These are phyloP conservation scores for Notothenia rossii DNA, from an alignment of 2,113 vertebrate species.

Conservation along the genomic window DNA sequence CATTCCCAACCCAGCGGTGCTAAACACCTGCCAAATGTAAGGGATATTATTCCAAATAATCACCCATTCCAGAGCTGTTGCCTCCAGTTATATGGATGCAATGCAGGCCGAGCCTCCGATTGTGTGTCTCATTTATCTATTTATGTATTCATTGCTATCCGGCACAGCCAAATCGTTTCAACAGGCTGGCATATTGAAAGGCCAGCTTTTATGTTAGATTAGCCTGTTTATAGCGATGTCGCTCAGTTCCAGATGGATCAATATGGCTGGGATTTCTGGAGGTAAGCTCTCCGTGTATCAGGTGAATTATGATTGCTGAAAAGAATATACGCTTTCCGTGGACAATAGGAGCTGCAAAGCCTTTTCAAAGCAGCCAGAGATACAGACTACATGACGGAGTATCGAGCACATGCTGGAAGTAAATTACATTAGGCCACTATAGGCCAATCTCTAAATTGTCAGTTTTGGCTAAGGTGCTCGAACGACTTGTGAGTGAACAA, in stretches of 20 bases:
- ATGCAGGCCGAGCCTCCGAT: slow-evolving; percentile 34
- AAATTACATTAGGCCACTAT: no score
- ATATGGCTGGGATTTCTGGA: slow-evolving; percentile 69
- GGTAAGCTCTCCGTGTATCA: slow-evolving; percentile 58
- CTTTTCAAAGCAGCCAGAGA: slow-evolving; percentile 55
- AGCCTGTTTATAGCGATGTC: slow-evolving; percentile 73
- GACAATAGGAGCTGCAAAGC: slow-evolving; percentile 49
- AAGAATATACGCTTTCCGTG: slow-evolving; percentile 56
- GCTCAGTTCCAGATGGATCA: slow-evolving; percentile 69
- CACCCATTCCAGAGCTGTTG: slow-evolving; percentile 43
- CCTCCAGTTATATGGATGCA: slow-evolving; percentile 46
- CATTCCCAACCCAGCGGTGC: not conserved
- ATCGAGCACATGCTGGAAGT: slow-evolving; percentile 23
- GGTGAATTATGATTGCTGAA: slow-evolving; percentile 70
- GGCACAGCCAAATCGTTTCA: slow-evolving; percentile 72
- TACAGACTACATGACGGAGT: slow-evolving; percentile 30
- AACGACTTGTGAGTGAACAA: no score
- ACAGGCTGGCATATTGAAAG: slow-evolving; percentile 57
- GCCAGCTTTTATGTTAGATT: slow-evolving; percentile 79
- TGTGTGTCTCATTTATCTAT: slow-evolving; percentile 72
- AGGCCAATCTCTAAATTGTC: no score
- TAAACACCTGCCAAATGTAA: slow-evolving; percentile 40
- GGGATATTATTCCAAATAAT: slow-evolving; percentile 58
- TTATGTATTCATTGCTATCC: slow-evolving; percentile 82
- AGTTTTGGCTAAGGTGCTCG: no score